These are phyloP conservation scores for Trachythela sp. DNA, from an alignment of 64 coral and sea anemone genomes.

Conservation along the genomic window DNA sequence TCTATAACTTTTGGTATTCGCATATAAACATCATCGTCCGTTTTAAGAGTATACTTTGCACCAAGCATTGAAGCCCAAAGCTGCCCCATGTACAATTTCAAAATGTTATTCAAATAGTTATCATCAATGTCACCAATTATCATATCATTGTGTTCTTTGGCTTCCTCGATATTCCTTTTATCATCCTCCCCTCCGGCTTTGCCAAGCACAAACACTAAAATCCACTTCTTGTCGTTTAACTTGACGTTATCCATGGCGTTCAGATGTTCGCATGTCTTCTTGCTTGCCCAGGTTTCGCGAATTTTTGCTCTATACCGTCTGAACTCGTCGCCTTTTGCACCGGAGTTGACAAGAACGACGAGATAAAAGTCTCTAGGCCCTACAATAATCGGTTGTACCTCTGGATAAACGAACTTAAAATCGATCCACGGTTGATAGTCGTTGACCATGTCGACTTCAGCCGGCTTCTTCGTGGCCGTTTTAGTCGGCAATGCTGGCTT, in stretches of 20 bases:
- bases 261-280: too few relatives aligned
- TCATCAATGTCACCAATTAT: constrained; percentile 27
- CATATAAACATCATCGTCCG: constrained; percentile 26
- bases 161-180: constrained; percentile 15
- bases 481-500: too few relatives aligned
- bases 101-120: too few relatives aligned
- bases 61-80: not conserved
- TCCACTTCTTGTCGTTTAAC: not conserved
- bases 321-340: not conserved
- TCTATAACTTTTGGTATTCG: not conserved
- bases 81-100: constrained; percentile 20
- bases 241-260: too few relatives aligned
- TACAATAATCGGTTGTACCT: not conserved
- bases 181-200: not conserved
- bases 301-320: not conserved
- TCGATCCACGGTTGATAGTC: not conserved
- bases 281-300: too few relatives aligned
- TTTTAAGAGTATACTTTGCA: constrained; percentile 29
- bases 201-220: constrained; percentile 7
- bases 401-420: not conserved
- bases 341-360: not conserved
- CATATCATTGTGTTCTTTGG: constrained; percentile 34
- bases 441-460: not conserved
- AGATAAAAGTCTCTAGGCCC: not conserved
- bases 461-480: not conserved